phyloP scores from a whole-genome alignment of 2,888 invertebrate genomes.

The Lycaena phlaeas region DNA sequence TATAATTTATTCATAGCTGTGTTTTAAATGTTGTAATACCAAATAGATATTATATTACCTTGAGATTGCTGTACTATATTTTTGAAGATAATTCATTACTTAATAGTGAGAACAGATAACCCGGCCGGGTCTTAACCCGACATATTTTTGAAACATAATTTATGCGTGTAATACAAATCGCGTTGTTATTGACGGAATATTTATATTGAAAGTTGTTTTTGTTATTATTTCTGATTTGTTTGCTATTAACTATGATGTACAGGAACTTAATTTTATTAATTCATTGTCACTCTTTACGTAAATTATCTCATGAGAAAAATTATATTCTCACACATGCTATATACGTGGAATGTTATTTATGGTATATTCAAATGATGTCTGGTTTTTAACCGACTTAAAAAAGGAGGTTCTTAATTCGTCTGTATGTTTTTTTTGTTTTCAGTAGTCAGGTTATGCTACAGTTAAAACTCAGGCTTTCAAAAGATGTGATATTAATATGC shows the following conservation, averaged over 20 bases:
- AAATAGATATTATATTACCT: too few relatives aligned
- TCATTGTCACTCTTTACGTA: not conserved
- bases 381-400: too few relatives aligned
- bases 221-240: not conserved
- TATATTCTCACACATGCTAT: not conserved
- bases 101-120: not conserved
- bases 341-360: too few relatives aligned
- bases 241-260: not conserved
- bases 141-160: too few relatives aligned
- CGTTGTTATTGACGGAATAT: not conserved
- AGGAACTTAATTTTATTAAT: not conserved
- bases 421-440: too few relatives aligned
- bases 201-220: not conserved
- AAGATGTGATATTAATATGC: too few relatives aligned
- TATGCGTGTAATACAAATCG: not conserved
- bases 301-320: not conserved
- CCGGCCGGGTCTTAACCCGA: not conserved
- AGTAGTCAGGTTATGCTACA: too few relatives aligned
- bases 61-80: not conserved
- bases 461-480: too few relatives aligned
- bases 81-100: not conserved
- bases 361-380: too few relatives aligned
- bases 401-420: too few relatives aligned
- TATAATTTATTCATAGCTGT: too few relatives aligned
- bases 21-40: too few relatives aligned